phyloP scores from a whole-genome alignment of 2,113 vertebrate species.

The Sminthopsis crassicaudata region DNA sequence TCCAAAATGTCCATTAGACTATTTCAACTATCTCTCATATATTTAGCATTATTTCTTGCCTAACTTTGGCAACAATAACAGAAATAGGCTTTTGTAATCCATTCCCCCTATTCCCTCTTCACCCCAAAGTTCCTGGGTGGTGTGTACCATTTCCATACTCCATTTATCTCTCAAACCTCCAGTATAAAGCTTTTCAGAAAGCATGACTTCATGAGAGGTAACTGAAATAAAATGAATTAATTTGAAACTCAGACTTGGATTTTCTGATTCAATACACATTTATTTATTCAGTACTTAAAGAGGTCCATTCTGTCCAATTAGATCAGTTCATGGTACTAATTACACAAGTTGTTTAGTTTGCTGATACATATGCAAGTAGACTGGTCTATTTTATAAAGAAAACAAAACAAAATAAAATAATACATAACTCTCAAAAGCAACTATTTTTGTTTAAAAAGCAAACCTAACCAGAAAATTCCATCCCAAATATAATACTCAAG shows the following conservation, averaged over 20 bases:
- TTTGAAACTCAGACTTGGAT: neutral
- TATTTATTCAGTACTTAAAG: neutral
- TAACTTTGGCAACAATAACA: neutral
- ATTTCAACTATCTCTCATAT: neutral
- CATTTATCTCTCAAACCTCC: neutral
- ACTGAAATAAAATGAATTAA: neutral
- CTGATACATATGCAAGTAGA: neutral
- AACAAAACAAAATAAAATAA: too few species aligned
- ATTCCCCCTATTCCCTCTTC: neutral
- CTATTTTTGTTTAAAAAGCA: too few species aligned
- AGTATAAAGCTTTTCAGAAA: neutral
- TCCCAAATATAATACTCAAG: too few species aligned
- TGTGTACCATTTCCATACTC: neutral
- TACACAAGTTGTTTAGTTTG: neutral
- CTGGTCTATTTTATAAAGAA: neutral
- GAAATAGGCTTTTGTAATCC: neutral
- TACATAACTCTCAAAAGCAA: neutral
- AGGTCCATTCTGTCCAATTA: neutral
- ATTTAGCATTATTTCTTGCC: neutral
- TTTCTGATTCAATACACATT: neutral
- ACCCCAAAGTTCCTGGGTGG: neutral
- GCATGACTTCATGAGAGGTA: neutral
- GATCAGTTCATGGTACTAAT: neutral
- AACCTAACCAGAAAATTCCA: too few species aligned
- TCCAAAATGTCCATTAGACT: neutral